phyloP scores from a whole-genome alignment of 2,797 vertebrate genomes.

The Chaunax sp. region DNA sequence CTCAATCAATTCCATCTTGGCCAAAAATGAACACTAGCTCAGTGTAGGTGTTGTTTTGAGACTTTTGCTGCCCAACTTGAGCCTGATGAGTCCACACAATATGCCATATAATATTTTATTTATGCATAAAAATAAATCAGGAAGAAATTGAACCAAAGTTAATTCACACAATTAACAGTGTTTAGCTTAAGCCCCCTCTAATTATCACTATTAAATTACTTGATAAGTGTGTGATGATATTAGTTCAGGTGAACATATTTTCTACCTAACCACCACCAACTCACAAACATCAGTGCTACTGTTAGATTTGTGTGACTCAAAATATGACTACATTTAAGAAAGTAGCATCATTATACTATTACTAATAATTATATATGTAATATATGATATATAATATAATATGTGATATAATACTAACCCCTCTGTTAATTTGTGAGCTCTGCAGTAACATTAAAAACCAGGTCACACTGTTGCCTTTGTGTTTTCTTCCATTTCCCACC shows the following conservation, averaged over 20 bases:
- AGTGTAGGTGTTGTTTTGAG: slow-evolving; percentile 1
- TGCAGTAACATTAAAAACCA: background rate
- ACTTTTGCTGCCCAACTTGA: background rate
- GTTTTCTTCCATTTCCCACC: slow-evolving; percentile 23
- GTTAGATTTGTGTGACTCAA: background rate
- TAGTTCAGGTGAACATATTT: background rate
- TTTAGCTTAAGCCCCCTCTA: background rate
- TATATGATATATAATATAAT: too few species aligned
- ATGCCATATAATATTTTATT: slow-evolving; percentile 1
- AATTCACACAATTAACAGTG: background rate
- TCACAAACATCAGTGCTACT: background rate
- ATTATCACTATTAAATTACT: background rate
- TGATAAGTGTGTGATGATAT: background rate
- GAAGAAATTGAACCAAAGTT: slow-evolving; percentile 9
- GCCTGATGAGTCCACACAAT: background rate
- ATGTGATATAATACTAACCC: too few species aligned
- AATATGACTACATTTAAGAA: slow-evolving; percentile 1
- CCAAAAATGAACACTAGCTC: background rate
- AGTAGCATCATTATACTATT: background rate
- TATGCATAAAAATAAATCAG: background rate
- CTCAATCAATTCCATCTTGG: background rate
- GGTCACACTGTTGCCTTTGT: background rate
- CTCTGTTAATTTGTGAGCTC: too few species aligned
- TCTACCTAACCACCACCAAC: background rate
- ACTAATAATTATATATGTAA: too few species aligned